Conservation (phyloP, 2,797 vertebrate species). For the Ctenosaura bakeri region DNA sequence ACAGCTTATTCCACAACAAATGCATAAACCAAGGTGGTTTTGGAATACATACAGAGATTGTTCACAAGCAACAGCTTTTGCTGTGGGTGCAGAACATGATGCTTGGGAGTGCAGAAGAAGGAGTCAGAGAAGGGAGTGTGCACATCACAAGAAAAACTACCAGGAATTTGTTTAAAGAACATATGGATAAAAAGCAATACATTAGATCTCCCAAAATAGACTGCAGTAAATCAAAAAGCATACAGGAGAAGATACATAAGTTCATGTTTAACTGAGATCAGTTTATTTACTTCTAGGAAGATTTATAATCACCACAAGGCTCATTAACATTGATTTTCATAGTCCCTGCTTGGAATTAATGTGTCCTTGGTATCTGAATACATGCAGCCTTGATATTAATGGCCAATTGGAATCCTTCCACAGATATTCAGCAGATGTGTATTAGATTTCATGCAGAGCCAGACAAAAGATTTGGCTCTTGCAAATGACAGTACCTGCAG, state of each 20-base stretch:
- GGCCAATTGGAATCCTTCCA: conserved; percentile 57
- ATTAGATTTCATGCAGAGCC: conserved; percentile 39
- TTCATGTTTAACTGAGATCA: conserved; percentile 66
- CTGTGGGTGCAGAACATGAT: conserved; percentile 48
- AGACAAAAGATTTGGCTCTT: conserved; percentile 55
- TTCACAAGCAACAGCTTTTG: conserved; percentile 57
- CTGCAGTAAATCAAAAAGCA: conserved; percentile 55
- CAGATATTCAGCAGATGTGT: conserved; percentile 52
- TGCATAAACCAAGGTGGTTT: conserved; percentile 42
- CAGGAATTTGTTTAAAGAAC: neutral
- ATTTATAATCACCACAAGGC: conserved; percentile 56
- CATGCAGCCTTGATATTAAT: conserved; percentile 56
- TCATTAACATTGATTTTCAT: conserved; percentile 74
- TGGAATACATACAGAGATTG: conserved; percentile 41
- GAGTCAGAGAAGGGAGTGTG: neutral
- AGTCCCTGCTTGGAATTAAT: conserved; percentile 58
- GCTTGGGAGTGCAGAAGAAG: conserved; percentile 51
- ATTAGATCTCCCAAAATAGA: conserved; percentile 44
- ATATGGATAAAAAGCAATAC: conserved; percentile 12
- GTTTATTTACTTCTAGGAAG: conserved; percentile 70
- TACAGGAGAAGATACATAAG: conserved; percentile 44
- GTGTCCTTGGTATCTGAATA: conserved; percentile 62
- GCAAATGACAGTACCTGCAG: conserved; percentile 34
- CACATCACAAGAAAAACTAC: neutral
- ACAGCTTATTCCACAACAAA: conserved; percentile 29